Percentiles rank a stretch among this genome's conserved stretches.
Evolutionary conservation across 2,797 vertebrate genomes (phyloP).

Genomic region (Dendrocincla tyrannina): DNA sequence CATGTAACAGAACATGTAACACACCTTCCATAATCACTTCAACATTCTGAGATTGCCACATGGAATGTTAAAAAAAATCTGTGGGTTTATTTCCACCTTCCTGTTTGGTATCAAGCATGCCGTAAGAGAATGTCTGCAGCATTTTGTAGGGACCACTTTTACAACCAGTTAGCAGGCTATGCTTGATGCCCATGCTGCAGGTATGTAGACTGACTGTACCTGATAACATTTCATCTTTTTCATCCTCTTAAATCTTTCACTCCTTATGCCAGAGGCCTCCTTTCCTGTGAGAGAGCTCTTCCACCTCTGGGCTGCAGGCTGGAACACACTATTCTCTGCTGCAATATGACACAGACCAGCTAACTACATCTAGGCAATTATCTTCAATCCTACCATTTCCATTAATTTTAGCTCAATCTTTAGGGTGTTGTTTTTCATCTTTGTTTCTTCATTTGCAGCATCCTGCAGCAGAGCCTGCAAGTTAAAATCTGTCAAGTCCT

Average conservation of each 20-base stretch:
- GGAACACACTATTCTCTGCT: background rate
- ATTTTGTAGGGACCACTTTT: background rate
- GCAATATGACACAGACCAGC: background rate
- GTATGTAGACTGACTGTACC: background rate
- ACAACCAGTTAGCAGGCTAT: background rate
- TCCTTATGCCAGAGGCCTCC: background rate
- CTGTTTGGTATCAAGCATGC: background rate
- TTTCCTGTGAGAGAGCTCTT: background rate
- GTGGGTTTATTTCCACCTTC: background rate
- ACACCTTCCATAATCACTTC: background rate
- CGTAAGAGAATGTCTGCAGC: background rate
- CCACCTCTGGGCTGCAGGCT: background rate
- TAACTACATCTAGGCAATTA: background rate
- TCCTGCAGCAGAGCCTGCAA: conserved; percentile 14
- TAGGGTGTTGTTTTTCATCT: conserved; percentile 5
- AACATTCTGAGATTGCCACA: background rate
- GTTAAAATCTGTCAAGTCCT: conserved; percentile 35
- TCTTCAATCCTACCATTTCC: background rate
- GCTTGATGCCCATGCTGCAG: background rate
- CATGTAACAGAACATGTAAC: background rate
- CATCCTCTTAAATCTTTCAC: background rate
- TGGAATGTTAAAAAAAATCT: background rate
- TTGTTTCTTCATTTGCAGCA: conserved; percentile 5
- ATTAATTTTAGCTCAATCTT: conserved; percentile 27
- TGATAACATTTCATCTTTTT: background rate